Evolutionary conservation across 2,113 vertebrate species (phyloP), one percentile per base, ranked within the genome.

Genomic region (Empidonax traillii): DNA sequence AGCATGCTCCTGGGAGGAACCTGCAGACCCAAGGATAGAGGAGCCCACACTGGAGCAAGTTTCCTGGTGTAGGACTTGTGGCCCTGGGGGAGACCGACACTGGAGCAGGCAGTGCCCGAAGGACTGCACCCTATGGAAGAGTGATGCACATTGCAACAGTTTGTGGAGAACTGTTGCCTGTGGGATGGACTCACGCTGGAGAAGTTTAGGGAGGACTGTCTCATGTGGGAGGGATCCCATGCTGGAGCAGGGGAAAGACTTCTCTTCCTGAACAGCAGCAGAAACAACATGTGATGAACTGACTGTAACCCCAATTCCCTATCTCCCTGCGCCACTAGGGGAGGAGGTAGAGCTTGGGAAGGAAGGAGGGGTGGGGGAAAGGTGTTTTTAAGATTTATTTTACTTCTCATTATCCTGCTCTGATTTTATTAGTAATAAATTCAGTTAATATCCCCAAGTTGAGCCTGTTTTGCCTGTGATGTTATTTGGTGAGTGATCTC

Each of bases 51-150:
- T 51, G 68, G 68, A 74, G 37, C 14, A 66, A 59, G 18, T 51
- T 66, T 73, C 12, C 51, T 73, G 21, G 30, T 44, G 24, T 37
- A 33, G 77, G 14, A 33, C 9, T 44, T 66, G 68, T 44, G 44
- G 33, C 12, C 43, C 5, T 28, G 4, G 4, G 3, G 8, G 14
- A 12, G 4, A 16, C 4, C 12, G 24, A 30, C 6, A 3, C 0
- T n/a, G 39, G 30, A 75, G 7, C 24, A 83, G 46, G 8, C 47
- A 68, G 39, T 82, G 30, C 62, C 23, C n/a, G 28, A 61, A 61
- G 53, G n/a, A 30, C 17, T 68, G 3, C 39, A 53, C 6, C 13
- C 28, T 0, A 0, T 25, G 30, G 47, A 25, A 69, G 11, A 53
- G 39, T 31, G n/a, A 47, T 13, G 25, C 20, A 5, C 14, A 11